Base-by-base conservation (phyloP, 2,888 invertebrate species). In the Microplitis manilae region DNA sequence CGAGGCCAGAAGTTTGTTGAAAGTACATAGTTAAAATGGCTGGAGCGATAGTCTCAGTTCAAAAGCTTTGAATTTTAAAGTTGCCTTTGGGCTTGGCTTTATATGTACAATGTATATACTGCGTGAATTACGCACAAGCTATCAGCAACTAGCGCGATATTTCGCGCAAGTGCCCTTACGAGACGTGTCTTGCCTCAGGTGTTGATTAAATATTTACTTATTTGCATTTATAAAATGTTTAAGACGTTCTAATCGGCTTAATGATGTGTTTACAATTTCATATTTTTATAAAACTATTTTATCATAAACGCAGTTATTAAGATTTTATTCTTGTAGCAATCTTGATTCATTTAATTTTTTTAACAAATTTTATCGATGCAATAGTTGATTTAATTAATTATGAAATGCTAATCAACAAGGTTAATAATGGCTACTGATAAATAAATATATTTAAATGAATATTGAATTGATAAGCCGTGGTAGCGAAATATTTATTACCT, bases 101-200 rank as follows among this genome's bases (percentile, higher is more conserved):
- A 7, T 64, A 30, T 41, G 7, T 7, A 67, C 5, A 20, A 20
- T 20, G 20, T 20, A 17, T 68, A 39, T 67, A 38, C 76, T 30
- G 77, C 77, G 79, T 80, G 77, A 81, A 81, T 79, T 81, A 82
- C 82, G 79, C 81, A 79, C 78, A 75, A 81, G 81, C 68, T 59
- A 40, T 68, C 67, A 60, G 73, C 69, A 72, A 71, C 75, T 70
- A 65, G 76, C 30, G 76, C 50, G 73, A 67, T 71, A 60, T 68
- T 75, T 74, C 67, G 77, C 74, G 67, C 74, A 65, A 76, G 65
- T 70, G 67, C 17, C 41, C 20, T 8, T 20, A n/a, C 17, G 15
- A 65, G 30, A 65, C 39, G 41, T 40, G 67, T 68, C 68, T 68
- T 64, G 77, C 77, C 77, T 62, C 59, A 38, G 69, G 77, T 73